Base-by-base conservation (phyloP, 2,113 vertebrate species). In the Opisthocomus hoazin region DNA sequence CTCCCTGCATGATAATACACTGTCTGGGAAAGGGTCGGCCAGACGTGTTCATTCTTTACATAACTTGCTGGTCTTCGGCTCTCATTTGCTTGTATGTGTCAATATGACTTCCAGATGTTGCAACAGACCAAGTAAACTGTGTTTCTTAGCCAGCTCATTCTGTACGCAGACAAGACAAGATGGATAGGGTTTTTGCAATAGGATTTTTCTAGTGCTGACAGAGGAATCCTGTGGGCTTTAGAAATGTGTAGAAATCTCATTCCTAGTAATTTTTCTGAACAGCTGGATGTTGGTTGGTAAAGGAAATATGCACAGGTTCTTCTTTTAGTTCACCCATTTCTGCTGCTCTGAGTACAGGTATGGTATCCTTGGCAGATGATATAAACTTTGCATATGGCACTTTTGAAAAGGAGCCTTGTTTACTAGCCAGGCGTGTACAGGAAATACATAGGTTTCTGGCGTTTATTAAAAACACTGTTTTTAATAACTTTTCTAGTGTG, bases 61-160 rank as follows among this genome's bases (percentile, higher is more conserved):
- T 80, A 54, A 69, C 65, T 89, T 2, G 3, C 50, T 94, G 89
- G 32, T 73, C 74, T 94, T 54, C 14, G 4, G 63, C 70, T 93
- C 76, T 82, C 32, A 16, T 88, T 89, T 91, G 41, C 89, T 69
- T 91, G 70, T 37, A 96, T 94, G 58, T 87, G 77, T 85, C 91
- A 89, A 54, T 95, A 93, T 93, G 89, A 91, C 50, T 96, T 97
- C 91, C 96, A 96, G 93, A 96, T 96, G 96, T 93, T 95, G 86
- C 5, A 4, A 94, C 89, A 94, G 64, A 85, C 70, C 45, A 36
- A 95, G 60, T 34, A 78, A 90, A 60, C 45, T 2, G 1, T 0
- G 2, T 91, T 88, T 92, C 37, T 65, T 69, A 51, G 93, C 94
- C 91, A 94, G 95, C 57, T 91, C 60, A 63, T 83, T 91, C 83